Evolutionary conservation across 2,113 vertebrate species (phyloP).

Genomic region (Choloepus hoffmanni): DNA sequence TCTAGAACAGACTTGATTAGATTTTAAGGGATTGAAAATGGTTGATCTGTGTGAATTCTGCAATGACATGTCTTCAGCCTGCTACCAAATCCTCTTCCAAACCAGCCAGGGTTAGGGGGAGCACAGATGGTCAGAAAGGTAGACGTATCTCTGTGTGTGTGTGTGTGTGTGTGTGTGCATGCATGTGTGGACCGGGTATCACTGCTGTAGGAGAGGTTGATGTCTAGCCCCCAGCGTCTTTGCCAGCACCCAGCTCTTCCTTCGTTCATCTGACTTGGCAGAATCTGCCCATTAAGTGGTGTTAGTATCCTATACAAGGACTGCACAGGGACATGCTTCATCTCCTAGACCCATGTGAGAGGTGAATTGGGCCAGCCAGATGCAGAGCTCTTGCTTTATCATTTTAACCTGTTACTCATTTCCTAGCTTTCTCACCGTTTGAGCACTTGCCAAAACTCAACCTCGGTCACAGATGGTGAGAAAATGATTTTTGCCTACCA

Average conservation of each 20-base stretch:
- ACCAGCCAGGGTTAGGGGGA: neutral
- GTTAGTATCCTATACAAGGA: neutral
- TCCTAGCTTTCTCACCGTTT: neutral
- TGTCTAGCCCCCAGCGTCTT: neutral
- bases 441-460: constrained; percentile 35
- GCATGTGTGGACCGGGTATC: neutral
- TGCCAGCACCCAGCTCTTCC: neutral
- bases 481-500: constrained; percentile 40
- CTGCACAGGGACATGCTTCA: neutral
- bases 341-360: neutral
- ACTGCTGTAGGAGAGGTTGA: neutral
- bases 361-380: neutral
- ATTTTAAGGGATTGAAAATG: constrained; percentile 15
- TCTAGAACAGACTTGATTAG: neutral
- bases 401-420: constrained; percentile 19
- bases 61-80: neutral
- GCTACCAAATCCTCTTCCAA: neutral
- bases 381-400: constrained; percentile 19
- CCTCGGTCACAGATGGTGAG: neutral
- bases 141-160: neutral
- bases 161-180: neutral
- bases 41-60: neutral
- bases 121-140: neutral
- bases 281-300: neutral
- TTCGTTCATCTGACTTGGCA: neutral